Base-by-base conservation (phyloP, 2,888 invertebrate genomes). In the Metellina segmentata region DNA sequence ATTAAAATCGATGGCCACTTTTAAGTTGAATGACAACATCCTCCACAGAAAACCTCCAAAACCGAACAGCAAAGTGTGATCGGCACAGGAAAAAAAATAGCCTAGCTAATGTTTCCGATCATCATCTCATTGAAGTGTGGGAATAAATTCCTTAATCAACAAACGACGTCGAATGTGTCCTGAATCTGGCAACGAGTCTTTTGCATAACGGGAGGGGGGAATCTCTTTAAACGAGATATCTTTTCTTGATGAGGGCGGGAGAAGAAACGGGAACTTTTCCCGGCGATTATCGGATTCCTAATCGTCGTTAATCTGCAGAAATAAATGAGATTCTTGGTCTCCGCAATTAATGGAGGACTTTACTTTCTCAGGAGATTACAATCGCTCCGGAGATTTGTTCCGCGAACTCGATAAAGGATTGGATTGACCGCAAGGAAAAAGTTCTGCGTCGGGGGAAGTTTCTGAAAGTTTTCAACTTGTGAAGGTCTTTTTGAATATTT, bases 281-380 rank as follows among this genome's bases (percentile, higher is more conserved):
- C 16, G 53, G 52, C 86, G 79, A 86, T 86, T 86, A 86, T 86
- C 78, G 86, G 86, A 78, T 70, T 79, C 78, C 70, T 86, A 86
- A 86, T 86, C 86, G 86, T 79, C 9, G 78, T 78, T 86, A 86
- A 86, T 86, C 86, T 86, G 78, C 52, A 48, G 79, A 79, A 79
- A 86, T 86, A 86, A 86, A 86, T 86, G 86, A 86, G 86, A 86
- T 86, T 86, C 86, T 70, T 70, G 19, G 70, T 51, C 20, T 69
- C 20, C 71, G 70, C 86, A 86, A 86, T 86, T 86, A 86, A 86
- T 86, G 86, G 77, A 53, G 78, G 78, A 52, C 51, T 86, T 86
- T 70, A 51, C 78, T 86, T 77, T 79, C 86, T 78, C 49, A 34
- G 20, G 70, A 52, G 78, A 79, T 86, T 86, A 86, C 5, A 61